A percentile compares a stretch with the other conserved stretches of the same genome.
These are phyloP conservation scores for Halisarca cf. caerulea DNA, from an alignment of 37 sponge, comb jelly and placozoan species.

Conservation along the genomic window DNA sequence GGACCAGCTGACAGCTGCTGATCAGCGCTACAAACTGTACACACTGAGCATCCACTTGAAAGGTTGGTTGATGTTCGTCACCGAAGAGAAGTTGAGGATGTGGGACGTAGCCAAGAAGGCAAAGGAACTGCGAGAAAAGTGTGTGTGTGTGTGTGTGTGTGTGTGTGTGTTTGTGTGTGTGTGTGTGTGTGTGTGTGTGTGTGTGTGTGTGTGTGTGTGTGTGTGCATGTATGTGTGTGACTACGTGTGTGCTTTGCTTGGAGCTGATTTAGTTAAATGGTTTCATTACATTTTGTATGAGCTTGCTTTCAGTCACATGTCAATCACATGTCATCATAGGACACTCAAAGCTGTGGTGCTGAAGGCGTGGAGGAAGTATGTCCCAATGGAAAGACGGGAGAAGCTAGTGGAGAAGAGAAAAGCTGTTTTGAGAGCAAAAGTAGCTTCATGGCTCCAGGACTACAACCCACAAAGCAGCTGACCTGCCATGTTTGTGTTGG, in stretches of 20 bases:
- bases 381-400: conserved; percentile 69
- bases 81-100: conserved; percentile 21
- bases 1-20: conserved; percentile 14
- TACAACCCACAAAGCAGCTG: conserved; percentile 33
- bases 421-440: conserved; percentile 71
- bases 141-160: no score
- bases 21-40: not conserved
- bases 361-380: conserved; percentile 41
- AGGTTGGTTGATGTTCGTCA: conserved; percentile 49
- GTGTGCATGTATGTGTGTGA: conserved; percentile 11
- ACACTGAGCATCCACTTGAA: conserved; percentile 27
- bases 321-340: conserved; percentile 31
- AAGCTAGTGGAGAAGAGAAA: conserved; percentile 46
- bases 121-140: not conserved
- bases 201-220: conserved; percentile 18
- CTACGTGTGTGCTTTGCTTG: not conserved
- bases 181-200: not conserved
- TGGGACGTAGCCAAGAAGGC: conserved; percentile 70
- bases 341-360: conserved; percentile 32
- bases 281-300: not conserved
- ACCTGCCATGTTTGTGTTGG: no score
- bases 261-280: not conserved
- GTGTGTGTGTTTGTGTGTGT: not conserved
- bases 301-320: not conserved
- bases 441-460: conserved; percentile 74